Evolutionary conservation across 30 jellyfish, hydroid and myxozoan species (phyloP), one percentile per base, ranked within the genome.

Genomic region (Clytia hemisphaerica): DNA sequence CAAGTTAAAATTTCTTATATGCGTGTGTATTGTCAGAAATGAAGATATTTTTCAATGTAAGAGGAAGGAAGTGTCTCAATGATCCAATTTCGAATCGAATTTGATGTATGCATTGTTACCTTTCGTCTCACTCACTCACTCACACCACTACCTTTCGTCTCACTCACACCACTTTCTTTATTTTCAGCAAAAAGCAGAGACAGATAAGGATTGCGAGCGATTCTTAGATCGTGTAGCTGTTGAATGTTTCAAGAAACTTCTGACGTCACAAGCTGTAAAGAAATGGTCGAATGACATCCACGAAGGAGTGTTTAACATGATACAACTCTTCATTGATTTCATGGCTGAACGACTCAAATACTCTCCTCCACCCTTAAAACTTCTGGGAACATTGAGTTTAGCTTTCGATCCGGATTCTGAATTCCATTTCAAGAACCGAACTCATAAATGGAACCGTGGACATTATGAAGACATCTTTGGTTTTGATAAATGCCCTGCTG

Each of bases 401-500:
- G 93, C 92, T 33, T 86, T 86, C 55, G 96, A 86, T 67, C 94
- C 96, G 2, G 96, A 86, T 25, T 71, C 85, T 45, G 96, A 86
- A 64, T 86, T 55, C 46, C 96, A 86, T 60, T 86, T 78, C 76
- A 86, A 86, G 68, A 86, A 86, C 61, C 58, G 96, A 40, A 32
- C 50, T 48, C 76, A 62, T 36, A 72, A 90, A 79, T 86, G 96
- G 96, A 83, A 86, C 60, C 77, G 96, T 18, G 63, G 84, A 0
- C 72, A 86, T 75, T 86, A 78, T 59, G 96, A 86, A 61, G 96
- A 86, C 73, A 5, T 86, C 3, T 86, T 78, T 72, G 96, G 96
- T 46, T 86, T 61, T 65, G 94, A 79, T 25, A 86, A 86, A 63
- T 86, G 96, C 54, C 94, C 96, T 36, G 94, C 96, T 19, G 45